Percentiles rank a stretch among this genome's conserved stretches.
Evolutionary conservation across 1,140 invertebrate genomes (phyloP).

Genomic region (Heliothis subflexa): DNA sequence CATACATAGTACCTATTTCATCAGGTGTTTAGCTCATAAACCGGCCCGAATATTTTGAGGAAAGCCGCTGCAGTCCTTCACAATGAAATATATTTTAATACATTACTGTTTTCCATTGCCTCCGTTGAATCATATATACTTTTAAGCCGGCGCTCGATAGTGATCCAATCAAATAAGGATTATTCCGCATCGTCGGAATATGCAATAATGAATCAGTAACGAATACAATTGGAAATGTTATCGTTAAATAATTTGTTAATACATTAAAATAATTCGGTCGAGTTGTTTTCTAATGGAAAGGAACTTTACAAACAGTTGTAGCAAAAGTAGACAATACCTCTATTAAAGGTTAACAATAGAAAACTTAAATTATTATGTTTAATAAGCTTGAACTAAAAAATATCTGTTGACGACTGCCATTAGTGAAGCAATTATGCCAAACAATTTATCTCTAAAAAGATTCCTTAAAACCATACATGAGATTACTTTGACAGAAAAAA

Average conservation of each 20-base stretch:
- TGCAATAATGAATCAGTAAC: background rate
- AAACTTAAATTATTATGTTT: background rate
- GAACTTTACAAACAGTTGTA: too few species aligned
- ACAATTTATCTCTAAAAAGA: background rate
- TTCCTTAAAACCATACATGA: background rate
- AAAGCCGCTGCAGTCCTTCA: background rate
- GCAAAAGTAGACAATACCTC: too few species aligned
- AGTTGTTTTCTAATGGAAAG: background rate
- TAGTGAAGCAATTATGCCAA: background rate
- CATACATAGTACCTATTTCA: conserved; percentile 42
- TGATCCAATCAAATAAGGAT: conserved; percentile 38
- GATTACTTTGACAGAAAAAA: conserved; percentile 21
- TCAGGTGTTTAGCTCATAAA: conserved; percentile 34
- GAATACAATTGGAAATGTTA: conserved; percentile 6
- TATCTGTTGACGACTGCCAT: too few species aligned
- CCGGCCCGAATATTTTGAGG: conserved; percentile 27
- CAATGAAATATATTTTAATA: conserved; percentile 38
- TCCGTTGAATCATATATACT: conserved; percentile 3
- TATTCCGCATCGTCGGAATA: conserved; percentile 11
- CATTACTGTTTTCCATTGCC: conserved; percentile 28
- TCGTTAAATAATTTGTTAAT: conserved; percentile 23
- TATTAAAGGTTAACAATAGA: too few species aligned
- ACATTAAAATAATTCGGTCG: background rate
- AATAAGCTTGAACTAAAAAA: background rate
- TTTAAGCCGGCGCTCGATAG: conserved; percentile 18